A percentile compares a stretch with the other conserved stretches of the same genome.
These are phyloP conservation scores for Psix sp. DNA, from an alignment of 1,140 invertebrate genomes.

Conservation along the genomic window DNA sequence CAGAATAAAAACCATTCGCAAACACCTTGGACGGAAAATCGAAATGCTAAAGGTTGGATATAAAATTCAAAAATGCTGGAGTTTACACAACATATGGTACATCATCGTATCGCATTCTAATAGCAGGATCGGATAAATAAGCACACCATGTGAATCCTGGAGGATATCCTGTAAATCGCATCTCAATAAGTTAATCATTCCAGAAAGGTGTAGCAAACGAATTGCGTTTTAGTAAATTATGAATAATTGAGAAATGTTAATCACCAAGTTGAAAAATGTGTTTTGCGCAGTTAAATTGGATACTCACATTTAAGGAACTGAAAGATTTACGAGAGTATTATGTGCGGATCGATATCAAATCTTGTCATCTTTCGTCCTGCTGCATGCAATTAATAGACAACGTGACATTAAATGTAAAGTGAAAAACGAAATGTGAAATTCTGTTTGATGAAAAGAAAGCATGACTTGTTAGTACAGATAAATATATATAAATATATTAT, in stretches of 20 bases:
- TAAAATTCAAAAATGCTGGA: slow-evolving; percentile 6
- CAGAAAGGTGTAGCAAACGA: background rate
- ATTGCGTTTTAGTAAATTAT: background rate
- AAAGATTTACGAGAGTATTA: slow-evolving; percentile 64
- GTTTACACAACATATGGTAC: slow-evolving; percentile 26
- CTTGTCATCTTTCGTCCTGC: slow-evolving; percentile 70
- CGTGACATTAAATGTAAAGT: background rate
- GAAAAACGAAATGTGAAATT: too few species aligned
- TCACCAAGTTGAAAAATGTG: slow-evolving; percentile 11
- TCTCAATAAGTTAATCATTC: slow-evolving; percentile 18
- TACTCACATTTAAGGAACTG: slow-evolving; percentile 39
- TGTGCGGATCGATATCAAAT: slow-evolving; percentile 64
- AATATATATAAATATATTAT: too few species aligned
- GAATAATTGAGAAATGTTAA: too few species aligned
- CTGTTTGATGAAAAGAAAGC: too few species aligned
- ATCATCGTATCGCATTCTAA: slow-evolving; percentile 39
- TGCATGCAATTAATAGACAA: slow-evolving; percentile 71
- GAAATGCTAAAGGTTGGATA: too few species aligned
- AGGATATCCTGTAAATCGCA: slow-evolving; percentile 73
- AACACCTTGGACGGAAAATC: too few species aligned
- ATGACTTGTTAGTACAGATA: too few species aligned
- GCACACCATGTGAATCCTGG: slow-evolving; percentile 75
- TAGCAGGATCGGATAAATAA: slow-evolving; percentile 71
- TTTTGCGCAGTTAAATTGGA: slow-evolving; percentile 16
- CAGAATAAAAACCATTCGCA: too few species aligned